Conservation (phyloP, 1,140 invertebrate genomes). For the Lordiphosa stackelbergi region DNA sequence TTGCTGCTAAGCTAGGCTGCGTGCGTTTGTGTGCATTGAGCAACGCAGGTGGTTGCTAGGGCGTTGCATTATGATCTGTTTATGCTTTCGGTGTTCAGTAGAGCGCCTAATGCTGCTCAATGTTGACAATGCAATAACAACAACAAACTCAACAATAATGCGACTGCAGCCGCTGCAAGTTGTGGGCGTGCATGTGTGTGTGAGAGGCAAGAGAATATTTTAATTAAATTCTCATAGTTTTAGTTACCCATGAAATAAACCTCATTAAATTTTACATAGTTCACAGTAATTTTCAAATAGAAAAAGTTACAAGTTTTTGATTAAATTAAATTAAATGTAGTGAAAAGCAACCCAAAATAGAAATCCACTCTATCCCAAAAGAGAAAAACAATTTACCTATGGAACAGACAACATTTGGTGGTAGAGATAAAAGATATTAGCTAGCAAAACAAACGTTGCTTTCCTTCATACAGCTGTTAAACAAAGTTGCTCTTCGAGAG, state of each 20-base stretch:
- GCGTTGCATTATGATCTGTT: conserved; percentile 13
- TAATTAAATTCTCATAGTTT: conserved; percentile 43
- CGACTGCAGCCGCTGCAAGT: conserved; percentile 28
- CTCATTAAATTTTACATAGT: not conserved
- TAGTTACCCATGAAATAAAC: not conserved
- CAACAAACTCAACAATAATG: conserved; percentile 26
- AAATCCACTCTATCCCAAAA: no score
- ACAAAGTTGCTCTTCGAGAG: no score
- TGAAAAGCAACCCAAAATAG: no score
- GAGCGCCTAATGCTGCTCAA: conserved; percentile 20
- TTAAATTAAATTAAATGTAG: no score
- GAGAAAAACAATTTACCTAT: no score
- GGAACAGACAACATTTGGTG: no score
- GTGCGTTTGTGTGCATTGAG: conserved; percentile 19
- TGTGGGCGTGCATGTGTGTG: conserved; percentile 9
- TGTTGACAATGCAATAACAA: conserved; percentile 44
- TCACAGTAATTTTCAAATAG: no score
- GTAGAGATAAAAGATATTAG: no score
- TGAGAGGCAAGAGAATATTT: conserved; percentile 27
- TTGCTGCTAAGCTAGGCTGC: no score
- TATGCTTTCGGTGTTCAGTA: conserved; percentile 27
- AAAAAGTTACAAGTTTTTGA: no score
- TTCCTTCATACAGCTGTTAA: no score
- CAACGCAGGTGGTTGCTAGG: conserved; percentile 13
- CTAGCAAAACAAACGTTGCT: no score